Percentiles rank a stretch among this genome's conserved stretches.
Evolutionary conservation across 2,113 vertebrate genomes (phyloP).

Genomic region (Trogon surrucura): DNA sequence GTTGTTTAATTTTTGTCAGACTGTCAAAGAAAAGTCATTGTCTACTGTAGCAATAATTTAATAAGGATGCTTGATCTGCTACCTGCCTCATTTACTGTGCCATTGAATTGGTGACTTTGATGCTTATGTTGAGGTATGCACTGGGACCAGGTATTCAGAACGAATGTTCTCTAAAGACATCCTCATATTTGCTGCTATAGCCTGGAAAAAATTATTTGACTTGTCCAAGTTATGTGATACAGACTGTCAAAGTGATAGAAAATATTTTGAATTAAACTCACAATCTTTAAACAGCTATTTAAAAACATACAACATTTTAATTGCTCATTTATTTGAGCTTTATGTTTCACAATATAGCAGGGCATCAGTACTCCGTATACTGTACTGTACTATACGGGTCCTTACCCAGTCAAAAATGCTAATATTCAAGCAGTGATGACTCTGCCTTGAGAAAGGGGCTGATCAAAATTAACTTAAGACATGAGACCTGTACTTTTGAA

Average conservation of each 20-base stretch:
- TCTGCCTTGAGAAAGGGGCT: background rate
- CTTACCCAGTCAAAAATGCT: background rate
- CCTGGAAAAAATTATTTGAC: background rate
- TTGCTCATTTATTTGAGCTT: background rate
- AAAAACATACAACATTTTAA: background rate
- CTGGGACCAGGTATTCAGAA: background rate
- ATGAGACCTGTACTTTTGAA: background rate
- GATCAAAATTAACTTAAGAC: background rate
- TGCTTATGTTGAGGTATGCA: background rate
- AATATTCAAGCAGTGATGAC: background rate
- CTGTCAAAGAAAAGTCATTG: background rate
- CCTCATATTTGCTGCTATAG: background rate
- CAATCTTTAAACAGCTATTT: background rate
- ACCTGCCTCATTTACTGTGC: background rate
- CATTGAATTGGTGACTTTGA: background rate
- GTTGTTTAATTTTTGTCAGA: background rate
- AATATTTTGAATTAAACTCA: background rate
- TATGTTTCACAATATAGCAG: background rate
- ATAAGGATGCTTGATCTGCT: background rate
- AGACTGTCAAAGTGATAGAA: background rate
- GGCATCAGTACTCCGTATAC: background rate
- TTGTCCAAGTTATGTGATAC: background rate
- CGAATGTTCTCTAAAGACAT: background rate
- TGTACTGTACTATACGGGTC: no score
- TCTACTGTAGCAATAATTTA: background rate